Evolutionary conservation across 2,888 invertebrate species (phyloP).

Genomic region (Drosophila rubida): DNA sequence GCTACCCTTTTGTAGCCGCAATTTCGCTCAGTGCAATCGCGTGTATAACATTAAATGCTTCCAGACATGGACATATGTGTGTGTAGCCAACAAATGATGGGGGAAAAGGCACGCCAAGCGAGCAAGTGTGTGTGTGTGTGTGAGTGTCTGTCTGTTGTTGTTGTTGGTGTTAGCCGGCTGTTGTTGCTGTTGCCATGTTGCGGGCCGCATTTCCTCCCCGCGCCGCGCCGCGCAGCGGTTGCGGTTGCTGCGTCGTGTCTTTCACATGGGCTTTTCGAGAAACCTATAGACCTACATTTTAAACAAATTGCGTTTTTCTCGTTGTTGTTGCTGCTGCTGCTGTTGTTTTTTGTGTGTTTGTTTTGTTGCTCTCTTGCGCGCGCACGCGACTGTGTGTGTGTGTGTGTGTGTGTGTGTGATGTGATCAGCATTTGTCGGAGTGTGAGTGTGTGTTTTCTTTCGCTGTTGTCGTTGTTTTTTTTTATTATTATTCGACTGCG

Average conservation of each 20-base stretch:
- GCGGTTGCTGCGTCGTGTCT: slow-evolving; percentile 51
- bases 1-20: not conserved
- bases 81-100: slow-evolving; percentile 63
- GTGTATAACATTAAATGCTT: slow-evolving; percentile 59
- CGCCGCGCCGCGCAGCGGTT: slow-evolving; percentile 3
- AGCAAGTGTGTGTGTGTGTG: slow-evolving; percentile 16
- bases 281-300: slow-evolving; percentile 84
- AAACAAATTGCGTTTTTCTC: slow-evolving; percentile 81
- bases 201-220: slow-evolving; percentile 1
- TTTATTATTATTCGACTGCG: slow-evolving; percentile 55
- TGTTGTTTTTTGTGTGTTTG: slow-evolving; percentile 28
- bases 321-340: slow-evolving; percentile 23
- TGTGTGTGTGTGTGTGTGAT: too few relatives aligned
- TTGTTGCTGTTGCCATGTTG: slow-evolving; percentile 60
- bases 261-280: slow-evolving; percentile 79
- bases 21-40: slow-evolving; percentile 64
- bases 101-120: slow-evolving; percentile 50
- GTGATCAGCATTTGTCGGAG: slow-evolving; percentile 66
- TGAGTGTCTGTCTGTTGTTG: slow-evolving; percentile 25
- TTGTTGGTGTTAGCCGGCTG: slow-evolving; percentile 56
- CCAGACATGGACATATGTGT: slow-evolving; percentile 45
- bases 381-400: too few relatives aligned
- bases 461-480: slow-evolving; percentile 50
- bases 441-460: slow-evolving; percentile 50
- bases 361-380: slow-evolving; percentile 35